These are phyloP conservation scores for Kryptolebias ocellatus DNA, from an alignment of 2,797 vertebrate species.

Conservation along the genomic window DNA sequence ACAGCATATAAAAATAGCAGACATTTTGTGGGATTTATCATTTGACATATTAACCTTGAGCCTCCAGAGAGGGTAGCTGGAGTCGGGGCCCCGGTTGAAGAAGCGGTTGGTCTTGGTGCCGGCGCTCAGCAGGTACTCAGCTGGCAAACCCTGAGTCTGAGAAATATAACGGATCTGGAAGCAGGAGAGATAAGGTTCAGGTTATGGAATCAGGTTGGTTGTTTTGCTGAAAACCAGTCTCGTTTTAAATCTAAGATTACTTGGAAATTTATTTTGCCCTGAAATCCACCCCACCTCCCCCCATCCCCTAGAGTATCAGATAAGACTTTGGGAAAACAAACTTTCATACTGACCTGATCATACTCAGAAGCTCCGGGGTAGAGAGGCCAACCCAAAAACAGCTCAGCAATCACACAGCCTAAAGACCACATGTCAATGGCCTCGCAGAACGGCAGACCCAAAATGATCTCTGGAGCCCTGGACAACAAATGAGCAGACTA, in stretches of 20 bases:
- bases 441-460: conserved; percentile 96
- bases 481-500: conserved; percentile 13
- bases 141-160: conserved; percentile 97
- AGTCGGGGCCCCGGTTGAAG: conserved; percentile 93
- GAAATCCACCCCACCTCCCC: too few relatives aligned
- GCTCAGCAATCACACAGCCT: conserved; percentile 97
- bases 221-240: not conserved
- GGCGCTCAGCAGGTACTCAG: conserved; percentile 94
- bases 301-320: not conserved
- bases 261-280: too few relatives aligned
- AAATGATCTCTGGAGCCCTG: conserved; percentile 98
- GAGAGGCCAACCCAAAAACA: conserved; percentile 97
- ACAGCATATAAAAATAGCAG: not conserved
- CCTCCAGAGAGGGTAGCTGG: conserved; percentile 94
- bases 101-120: conserved; percentile 97
- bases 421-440: conserved; percentile 99
- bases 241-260: not conserved
- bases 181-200: not conserved
- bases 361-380: conserved; percentile 98
- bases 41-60: conserved; percentile 85
- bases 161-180: conserved; percentile 98
- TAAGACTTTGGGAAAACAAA: not conserved
- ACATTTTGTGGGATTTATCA: not conserved
- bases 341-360: conserved; percentile 88
- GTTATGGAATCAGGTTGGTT: not conserved